Base-by-base conservation (phyloP, 2,888 invertebrate genomes). In the Platycheirus albimanus region DNA sequence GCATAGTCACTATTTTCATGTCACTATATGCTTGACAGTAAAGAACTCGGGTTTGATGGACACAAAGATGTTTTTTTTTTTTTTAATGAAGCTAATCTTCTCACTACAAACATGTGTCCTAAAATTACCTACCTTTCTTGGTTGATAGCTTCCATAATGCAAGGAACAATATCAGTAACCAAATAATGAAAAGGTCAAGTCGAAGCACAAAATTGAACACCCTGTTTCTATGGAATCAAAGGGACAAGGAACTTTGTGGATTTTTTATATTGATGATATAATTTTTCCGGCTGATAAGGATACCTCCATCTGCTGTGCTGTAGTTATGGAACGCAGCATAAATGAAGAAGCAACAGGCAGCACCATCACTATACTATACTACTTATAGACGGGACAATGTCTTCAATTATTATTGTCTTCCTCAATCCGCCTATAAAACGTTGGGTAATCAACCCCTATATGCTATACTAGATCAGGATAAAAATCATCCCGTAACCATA, bases 231-330 rank as follows among this genome's bases (percentile, higher is more conserved):
- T 24, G 2, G 41, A 28, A 58, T 58, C 41, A 38, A 54, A 66
- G 30, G 66, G 70, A 41, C 64, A 77, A 66, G 58, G 17, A 52
- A 70, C 75, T 71, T 38, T 52, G 58, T 33, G 52, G 71, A 13
- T 61, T 76, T 76, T 76, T 76, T 76, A 81, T 76, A 81, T 76
- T 72, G 81, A 72, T 72, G 71, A 63, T 67, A 67, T 72, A 72
- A 81, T 72, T 75, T 63, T 28, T 41, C 45, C 38, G 19, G 45
- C 30, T 15, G 15, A 43, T 1, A 38, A 30, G 19, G n/a, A 19
- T 11, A 19, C n/a, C 11, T 17, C 6, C 33, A 1, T 17, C 54
- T 38, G 13, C 38, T 2, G 30, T 33, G 13, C 11, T 10, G 38
- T 41, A 41, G 38, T 33, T 33, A 36, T 19, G 19, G 3, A 52